These are phyloP conservation scores for Rhinolophus sinicus DNA, from an alignment of 2,113 vertebrate genomes.

Conservation along the genomic window DNA sequence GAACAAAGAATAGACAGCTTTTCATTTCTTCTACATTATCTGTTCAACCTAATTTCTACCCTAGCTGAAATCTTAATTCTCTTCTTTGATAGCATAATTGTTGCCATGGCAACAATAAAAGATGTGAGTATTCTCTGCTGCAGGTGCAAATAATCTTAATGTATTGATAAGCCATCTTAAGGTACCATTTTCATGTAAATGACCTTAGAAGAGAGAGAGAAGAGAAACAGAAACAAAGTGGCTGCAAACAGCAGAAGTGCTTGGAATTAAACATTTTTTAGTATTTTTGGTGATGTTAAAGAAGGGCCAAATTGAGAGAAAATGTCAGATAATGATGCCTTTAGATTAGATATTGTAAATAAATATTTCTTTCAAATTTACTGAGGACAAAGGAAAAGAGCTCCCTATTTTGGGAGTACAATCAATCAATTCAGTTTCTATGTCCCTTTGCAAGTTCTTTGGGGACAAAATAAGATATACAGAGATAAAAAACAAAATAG, in stretches of 20 bases:
- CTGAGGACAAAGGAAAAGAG: background rate
- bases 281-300: background rate
- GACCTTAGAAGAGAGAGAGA: background rate
- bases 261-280: background rate
- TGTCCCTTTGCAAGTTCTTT: background rate
- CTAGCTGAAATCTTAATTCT: conserved; percentile 60
- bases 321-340: background rate
- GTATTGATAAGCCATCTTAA: conserved; percentile 70
- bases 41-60: conserved; percentile 54
- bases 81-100: conserved; percentile 50
- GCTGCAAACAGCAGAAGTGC: conserved; percentile 5
- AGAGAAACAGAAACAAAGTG: background rate
- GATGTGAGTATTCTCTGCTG: background rate
- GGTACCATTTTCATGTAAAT: conserved; percentile 61
- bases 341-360: background rate
- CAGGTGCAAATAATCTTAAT: conserved; percentile 71
- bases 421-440: background rate
- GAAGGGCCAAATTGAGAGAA: background rate
- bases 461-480: background rate
- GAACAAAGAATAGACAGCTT: background rate
- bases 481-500: background rate
- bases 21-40: conserved; percentile 35
- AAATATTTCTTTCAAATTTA: conserved; percentile 14
- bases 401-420: background rate
- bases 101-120: conserved; percentile 72